phyloP scores from a whole-genome alignment of 2,797 vertebrate genomes.

The Anguilla pacifica region DNA sequence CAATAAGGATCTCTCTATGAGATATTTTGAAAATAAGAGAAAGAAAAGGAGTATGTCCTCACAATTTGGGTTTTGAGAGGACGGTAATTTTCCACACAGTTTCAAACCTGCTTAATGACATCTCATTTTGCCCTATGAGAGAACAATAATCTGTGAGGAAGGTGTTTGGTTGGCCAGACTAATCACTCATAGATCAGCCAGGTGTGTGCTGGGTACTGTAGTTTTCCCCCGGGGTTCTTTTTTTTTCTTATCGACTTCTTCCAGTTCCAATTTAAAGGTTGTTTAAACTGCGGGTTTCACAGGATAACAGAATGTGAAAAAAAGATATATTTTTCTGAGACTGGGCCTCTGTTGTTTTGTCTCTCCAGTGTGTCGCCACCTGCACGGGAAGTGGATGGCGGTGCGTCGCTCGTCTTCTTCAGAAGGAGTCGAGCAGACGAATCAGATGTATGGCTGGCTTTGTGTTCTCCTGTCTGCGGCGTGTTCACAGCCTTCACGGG shows the following conservation, averaged over 20 bases:
- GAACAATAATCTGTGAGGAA: neutral
- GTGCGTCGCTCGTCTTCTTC: slow-evolving; percentile 30
- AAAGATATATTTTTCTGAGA: neutral
- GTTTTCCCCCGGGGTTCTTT: neutral
- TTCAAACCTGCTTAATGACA: neutral
- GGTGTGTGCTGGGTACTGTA: neutral
- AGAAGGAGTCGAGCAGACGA: slow-evolving; percentile 39
- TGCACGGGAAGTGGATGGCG: slow-evolving; percentile 25
- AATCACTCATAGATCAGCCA: neutral
- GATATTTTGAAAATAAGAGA: neutral
- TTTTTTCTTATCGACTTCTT: neutral
- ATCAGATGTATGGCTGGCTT: slow-evolving; percentile 22
- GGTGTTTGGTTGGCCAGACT: neutral
- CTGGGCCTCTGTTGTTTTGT: neutral
- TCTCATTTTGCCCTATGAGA: neutral
- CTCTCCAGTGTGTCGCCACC: neutral
- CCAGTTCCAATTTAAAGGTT: neutral
- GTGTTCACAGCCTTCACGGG: slow-evolving; percentile 47
- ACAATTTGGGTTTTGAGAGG: no score
- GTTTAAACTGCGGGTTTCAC: neutral
- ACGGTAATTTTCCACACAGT: neutral
- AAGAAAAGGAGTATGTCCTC: neutral
- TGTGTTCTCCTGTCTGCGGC: slow-evolving; percentile 39
- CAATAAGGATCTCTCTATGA: neutral
- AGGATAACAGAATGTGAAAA: neutral